phyloP scores from a whole-genome alignment of 2,797 vertebrate genomes.

The Amblyraja radiata region DNA sequence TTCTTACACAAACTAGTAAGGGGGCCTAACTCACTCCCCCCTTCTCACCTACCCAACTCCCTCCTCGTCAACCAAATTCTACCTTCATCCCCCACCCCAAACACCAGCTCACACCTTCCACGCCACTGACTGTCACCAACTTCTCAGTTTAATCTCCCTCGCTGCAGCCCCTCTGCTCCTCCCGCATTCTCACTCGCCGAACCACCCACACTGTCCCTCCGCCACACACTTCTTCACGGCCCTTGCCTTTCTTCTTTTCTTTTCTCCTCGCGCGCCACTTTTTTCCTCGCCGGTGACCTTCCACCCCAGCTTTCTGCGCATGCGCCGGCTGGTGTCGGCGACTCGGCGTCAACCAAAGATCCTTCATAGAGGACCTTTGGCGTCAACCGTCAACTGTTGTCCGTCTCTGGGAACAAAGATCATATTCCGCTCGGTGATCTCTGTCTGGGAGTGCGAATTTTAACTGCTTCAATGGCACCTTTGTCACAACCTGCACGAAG shows the following conservation, averaged over 20 bases:
- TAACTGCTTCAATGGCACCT: neutral
- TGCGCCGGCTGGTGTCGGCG: neutral
- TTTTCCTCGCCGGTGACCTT: neutral
- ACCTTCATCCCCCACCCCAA: too few species aligned
- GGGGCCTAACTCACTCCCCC: too few species aligned
- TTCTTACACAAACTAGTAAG: too few species aligned
- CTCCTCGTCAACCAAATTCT: too few species aligned
- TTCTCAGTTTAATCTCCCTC: slow-evolving; percentile 26
- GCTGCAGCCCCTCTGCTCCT: neutral
- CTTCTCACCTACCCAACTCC: too few species aligned
- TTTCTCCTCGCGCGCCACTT: neutral
- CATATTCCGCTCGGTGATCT: too few species aligned
- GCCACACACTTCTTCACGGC: neutral
- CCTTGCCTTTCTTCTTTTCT: neutral
- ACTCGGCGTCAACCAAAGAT: too few species aligned
- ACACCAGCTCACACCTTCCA: slow-evolving; percentile 35
- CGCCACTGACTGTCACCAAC: neutral
- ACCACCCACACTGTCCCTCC: neutral
- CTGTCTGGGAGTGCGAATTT: too few species aligned
- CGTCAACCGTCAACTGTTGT: too few species aligned
- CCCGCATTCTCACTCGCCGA: neutral
- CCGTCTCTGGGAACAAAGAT: too few species aligned
- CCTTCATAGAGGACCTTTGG: too few species aligned
- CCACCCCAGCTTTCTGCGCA: neutral
- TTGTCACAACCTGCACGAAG: neutral